Percentiles rank a stretch among this genome's conserved stretches.
phyloP scores from a whole-genome alignment of 2,888 invertebrate genomes.

The Hylaea fasciaria region DNA sequence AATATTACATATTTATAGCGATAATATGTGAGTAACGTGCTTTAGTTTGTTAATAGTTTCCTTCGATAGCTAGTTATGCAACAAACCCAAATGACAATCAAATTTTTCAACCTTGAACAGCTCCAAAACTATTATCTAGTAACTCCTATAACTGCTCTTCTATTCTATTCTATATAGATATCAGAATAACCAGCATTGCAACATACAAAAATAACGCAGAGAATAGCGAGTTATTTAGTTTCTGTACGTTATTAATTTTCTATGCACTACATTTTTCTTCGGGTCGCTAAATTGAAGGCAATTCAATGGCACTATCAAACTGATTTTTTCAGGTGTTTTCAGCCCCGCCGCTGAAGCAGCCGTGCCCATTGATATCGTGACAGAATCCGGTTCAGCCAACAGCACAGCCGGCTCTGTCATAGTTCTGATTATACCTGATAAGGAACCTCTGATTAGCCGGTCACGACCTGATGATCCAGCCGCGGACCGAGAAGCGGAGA shows the following conservation, averaged over 20 bases:
- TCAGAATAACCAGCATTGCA: too few species aligned
- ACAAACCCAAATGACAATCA: too few species aligned
- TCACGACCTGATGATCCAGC: not conserved
- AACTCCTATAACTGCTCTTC: not conserved
- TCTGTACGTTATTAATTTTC: too few species aligned
- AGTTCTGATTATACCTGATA: conserved; percentile 17
- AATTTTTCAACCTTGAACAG: too few species aligned
- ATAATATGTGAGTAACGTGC: conserved; percentile 12
- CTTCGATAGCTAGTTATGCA: too few species aligned
- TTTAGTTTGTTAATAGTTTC: not conserved
- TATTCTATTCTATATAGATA: too few species aligned
- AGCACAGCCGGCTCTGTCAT: conserved; percentile 2
- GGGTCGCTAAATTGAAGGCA: not conserved
- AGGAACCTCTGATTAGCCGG: conserved; percentile 14
- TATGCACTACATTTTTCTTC: too few species aligned
- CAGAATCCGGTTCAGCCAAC: not conserved
- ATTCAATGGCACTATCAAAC: not conserved
- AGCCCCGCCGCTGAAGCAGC: not conserved
- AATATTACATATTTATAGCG: conserved; percentile 10
- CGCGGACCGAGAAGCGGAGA: not conserved
- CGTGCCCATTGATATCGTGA: conserved; percentile 24
- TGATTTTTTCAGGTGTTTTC: conserved; percentile 6
- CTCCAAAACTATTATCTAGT: too few species aligned
- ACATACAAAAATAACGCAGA: too few species aligned
- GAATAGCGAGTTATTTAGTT: too few species aligned